Percentiles rank a stretch among this genome's conserved stretches.
These are phyloP conservation scores for Prionailurus bengalensis DNA, from an alignment of 2,113 vertebrate genomes.

Conservation along the genomic window DNA sequence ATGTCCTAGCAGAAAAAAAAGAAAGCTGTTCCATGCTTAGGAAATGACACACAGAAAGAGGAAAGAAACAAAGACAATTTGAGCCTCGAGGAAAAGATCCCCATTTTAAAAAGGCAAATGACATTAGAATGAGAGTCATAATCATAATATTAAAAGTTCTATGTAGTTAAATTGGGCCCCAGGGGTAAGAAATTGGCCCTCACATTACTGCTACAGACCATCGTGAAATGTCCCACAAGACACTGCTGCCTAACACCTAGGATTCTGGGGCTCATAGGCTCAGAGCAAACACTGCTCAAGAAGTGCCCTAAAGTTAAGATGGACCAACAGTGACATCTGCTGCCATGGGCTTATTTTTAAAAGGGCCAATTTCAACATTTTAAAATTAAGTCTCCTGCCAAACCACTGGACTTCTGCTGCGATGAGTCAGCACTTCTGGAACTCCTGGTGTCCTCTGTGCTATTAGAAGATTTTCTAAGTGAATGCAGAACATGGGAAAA, in stretches of 20 bases:
- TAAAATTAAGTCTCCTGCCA: neutral
- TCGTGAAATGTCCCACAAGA: neutral
- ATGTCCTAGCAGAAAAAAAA: neutral
- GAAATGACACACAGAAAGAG: neutral
- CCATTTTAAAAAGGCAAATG: neutral
- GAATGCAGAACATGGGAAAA: slow-evolving; percentile 76
- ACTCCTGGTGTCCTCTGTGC: slow-evolving; percentile 60
- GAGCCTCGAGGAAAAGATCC: neutral
- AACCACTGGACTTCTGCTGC: neutral
- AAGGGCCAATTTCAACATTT: neutral
- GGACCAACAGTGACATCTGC: slow-evolving; percentile 88
- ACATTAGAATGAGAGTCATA: neutral
- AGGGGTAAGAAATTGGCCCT: neutral
- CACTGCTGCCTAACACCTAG: neutral
- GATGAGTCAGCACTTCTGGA: slow-evolving; percentile 70
- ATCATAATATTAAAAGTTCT: neutral
- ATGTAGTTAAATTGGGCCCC: neutral
- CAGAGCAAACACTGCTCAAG: neutral
- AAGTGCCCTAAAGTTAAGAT: neutral
- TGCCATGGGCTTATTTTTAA: slow-evolving; percentile 76
- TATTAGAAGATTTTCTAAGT: slow-evolving; percentile 42
- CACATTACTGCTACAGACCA: neutral
- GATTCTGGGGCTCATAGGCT: neutral
- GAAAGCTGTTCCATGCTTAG: neutral
- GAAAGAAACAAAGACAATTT: neutral